Percentiles rank a stretch among this genome's conserved stretches.
Conservation (phyloP, 2,113 vertebrate genomes). For the Hypomesus transpacificus region DNA sequence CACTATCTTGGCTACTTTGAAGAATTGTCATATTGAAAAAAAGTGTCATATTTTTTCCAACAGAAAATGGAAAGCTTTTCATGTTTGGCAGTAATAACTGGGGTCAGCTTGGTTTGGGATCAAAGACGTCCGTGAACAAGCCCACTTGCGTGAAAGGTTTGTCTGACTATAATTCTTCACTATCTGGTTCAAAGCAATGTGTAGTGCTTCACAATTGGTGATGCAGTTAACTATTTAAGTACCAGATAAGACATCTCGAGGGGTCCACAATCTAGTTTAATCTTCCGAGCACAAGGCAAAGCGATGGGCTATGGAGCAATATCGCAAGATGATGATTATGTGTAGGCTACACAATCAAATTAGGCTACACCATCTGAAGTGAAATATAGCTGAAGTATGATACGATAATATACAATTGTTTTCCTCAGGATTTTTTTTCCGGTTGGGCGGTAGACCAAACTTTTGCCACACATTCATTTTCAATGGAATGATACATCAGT, state of each 20-base stretch:
- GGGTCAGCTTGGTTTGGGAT: slow-evolving; percentile 92
- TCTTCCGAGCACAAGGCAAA: slow-evolving; percentile 2
- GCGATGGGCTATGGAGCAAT: not conserved
- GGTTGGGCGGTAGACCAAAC: no score
- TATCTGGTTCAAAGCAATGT: not conserved
- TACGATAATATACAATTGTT: no score
- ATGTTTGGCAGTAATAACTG: slow-evolving; percentile 97
- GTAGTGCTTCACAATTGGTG: no score
- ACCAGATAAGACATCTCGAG: slow-evolving; percentile 27
- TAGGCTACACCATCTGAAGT: no score
- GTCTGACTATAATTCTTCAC: slow-evolving; percentile 9
- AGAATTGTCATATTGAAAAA: not conserved
- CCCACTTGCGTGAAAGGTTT: slow-evolving; percentile 95
- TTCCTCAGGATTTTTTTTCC: no score
- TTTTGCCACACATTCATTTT: no score
- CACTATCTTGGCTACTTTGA: not conserved
- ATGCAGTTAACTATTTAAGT: not conserved
- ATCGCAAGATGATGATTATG: no score
- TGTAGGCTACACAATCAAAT: no score
- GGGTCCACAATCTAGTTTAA: slow-evolving; percentile 39
- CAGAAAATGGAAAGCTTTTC: slow-evolving; percentile 92
- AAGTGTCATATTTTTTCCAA: slow-evolving; percentile 22
- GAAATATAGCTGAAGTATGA: no score
- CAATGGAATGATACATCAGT: no score
- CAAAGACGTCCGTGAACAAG: slow-evolving; percentile 79